These are phyloP conservation scores for Potamarius usumacintae DNA, from an alignment of 2,113 vertebrate species.

Conservation along the genomic window DNA sequence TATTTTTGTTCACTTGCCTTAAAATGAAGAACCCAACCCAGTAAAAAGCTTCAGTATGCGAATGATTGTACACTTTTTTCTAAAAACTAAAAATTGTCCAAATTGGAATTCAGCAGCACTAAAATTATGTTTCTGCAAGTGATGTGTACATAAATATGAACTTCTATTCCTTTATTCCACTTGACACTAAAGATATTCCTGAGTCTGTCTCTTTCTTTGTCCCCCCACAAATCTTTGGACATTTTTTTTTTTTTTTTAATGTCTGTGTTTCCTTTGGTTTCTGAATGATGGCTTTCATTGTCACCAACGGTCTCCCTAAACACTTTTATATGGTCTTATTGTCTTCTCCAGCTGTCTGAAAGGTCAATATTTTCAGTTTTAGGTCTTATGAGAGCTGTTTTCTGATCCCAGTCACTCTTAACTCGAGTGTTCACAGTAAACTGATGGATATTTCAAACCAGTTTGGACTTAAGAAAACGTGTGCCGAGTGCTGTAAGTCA, in stretches of 20 bases:
- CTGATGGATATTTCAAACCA: background rate
- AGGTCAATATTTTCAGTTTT: background rate
- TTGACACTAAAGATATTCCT: background rate
- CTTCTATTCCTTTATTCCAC: background rate
- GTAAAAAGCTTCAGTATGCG: background rate
- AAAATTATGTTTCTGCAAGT: background rate
- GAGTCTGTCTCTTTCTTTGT: background rate
- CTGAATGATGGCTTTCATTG: background rate
- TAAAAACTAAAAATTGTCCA: background rate
- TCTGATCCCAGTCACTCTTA: background rate
- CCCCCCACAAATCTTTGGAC: background rate
- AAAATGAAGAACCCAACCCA: background rate
- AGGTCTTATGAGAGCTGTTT: background rate
- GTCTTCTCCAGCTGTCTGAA: background rate
- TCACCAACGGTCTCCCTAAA: background rate
- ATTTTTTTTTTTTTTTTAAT: background rate
- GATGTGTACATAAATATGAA: background rate
- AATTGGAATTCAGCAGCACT: background rate
- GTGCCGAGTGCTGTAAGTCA: background rate
- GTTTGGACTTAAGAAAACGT: background rate
- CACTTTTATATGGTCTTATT: background rate
- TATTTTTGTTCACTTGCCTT: background rate
- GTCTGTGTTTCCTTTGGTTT: background rate
- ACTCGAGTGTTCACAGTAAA: background rate
- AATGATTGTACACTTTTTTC: background rate